Conservation (phyloP, 2,888 invertebrate genomes). For the Hyalella azteca region DNA sequence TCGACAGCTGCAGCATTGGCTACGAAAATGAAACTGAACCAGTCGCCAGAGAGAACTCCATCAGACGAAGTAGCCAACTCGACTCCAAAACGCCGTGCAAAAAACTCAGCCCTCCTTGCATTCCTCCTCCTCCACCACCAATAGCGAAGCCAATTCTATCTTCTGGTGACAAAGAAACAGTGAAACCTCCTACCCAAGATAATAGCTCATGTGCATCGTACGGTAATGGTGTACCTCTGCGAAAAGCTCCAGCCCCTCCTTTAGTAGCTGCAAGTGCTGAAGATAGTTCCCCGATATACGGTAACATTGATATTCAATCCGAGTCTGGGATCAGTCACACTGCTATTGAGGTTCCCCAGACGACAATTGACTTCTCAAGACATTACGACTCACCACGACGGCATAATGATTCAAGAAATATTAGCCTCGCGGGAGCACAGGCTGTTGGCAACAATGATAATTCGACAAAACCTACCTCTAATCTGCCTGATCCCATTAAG, state of each 20-base stretch:
- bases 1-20: slow-evolving; percentile 31
- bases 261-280: background rate
- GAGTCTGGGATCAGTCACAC: background rate
- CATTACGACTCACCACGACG: background rate
- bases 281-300: background rate
- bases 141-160: background rate
- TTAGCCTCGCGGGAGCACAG: too few species aligned
- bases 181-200: background rate
- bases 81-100: background rate
- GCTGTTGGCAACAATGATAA: too few species aligned
- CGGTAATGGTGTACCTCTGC: too few species aligned
- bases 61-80: background rate
- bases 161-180: background rate
- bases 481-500: background rate
- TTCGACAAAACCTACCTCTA: background rate
- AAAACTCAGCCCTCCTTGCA: background rate
- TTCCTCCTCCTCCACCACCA: slow-evolving; percentile 26
- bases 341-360: slow-evolving; percentile 9
- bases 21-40: slow-evolving; percentile 18
- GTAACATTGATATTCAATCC: background rate
- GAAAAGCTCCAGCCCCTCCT: background rate
- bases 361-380: background rate
- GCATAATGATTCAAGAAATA: background rate
- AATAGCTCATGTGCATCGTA: background rate
- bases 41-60: background rate